phyloP scores from a whole-genome alignment of 2,888 invertebrate species.

The Brassicogethes aeneus region DNA sequence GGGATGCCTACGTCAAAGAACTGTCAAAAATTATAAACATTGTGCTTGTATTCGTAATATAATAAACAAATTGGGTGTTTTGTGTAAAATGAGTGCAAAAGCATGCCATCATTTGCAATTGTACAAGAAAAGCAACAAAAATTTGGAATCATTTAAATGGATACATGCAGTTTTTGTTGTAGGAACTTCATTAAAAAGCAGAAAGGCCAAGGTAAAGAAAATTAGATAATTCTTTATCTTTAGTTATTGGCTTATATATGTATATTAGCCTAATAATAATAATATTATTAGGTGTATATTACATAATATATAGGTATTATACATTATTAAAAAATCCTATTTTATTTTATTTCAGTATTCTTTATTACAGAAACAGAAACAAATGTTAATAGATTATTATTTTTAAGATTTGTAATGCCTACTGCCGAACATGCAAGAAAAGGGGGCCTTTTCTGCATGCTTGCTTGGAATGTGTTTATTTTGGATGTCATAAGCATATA shows the following conservation, averaged over 20 bases:
- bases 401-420: constrained; percentile 44
- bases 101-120: constrained; percentile 72
- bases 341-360: too few relatives aligned
- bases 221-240: too few relatives aligned
- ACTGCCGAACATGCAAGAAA: constrained; percentile 72
- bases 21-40: not conserved
- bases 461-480: constrained; percentile 85
- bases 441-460: constrained; percentile 74
- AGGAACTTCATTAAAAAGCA: constrained; percentile 69
- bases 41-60: too few relatives aligned
- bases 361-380: too few relatives aligned
- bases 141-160: constrained; percentile 48
- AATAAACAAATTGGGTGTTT: too few relatives aligned
- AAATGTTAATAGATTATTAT: too few relatives aligned
- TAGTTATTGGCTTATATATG: too few relatives aligned
- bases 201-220: constrained; percentile 65
- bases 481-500: constrained; percentile 88
- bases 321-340: too few relatives aligned
- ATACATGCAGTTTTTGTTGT: constrained; percentile 83
- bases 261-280: too few relatives aligned
- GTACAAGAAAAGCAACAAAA: constrained; percentile 65
- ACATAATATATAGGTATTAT: too few relatives aligned
- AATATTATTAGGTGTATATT: too few relatives aligned
- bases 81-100: constrained; percentile 28
- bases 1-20: too few relatives aligned